phyloP scores from a whole-genome alignment of 2,797 vertebrate species.

The Pseudochaenichthys georgianus region DNA sequence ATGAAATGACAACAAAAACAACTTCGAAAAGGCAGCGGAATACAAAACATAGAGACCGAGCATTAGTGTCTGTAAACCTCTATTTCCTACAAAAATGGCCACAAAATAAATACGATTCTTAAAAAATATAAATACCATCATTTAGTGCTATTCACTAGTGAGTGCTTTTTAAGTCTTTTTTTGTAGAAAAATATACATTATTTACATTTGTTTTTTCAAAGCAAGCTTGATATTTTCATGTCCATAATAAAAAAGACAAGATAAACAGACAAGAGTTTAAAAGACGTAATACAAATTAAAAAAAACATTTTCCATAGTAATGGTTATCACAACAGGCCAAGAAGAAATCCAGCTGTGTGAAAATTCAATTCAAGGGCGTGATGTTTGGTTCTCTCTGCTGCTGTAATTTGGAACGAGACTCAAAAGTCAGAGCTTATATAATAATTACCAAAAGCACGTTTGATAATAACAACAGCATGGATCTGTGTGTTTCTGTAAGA shows the following conservation, averaged over 20 bases:
- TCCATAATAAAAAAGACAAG: slow-evolving; percentile 79
- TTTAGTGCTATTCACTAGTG: slow-evolving; percentile 91
- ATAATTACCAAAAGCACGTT: slow-evolving; percentile 49
- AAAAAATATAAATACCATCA: slow-evolving; percentile 91
- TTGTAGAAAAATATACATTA: slow-evolving; percentile 92
- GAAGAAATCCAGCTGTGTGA: slow-evolving; percentile 63
- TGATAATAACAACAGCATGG: slow-evolving; percentile 62
- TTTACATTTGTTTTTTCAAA: slow-evolving; percentile 86
- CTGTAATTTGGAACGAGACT: slow-evolving; percentile 76
- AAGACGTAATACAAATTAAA: slow-evolving; percentile 64
- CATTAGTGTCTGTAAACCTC: slow-evolving; percentile 90
- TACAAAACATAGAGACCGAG: slow-evolving; percentile 86
- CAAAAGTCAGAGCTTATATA: slow-evolving; percentile 60
- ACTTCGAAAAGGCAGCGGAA: slow-evolving; percentile 81
- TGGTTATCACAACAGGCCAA: slow-evolving; percentile 73
- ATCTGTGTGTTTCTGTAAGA: slow-evolving; percentile 37
- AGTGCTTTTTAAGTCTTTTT: slow-evolving; percentile 87
- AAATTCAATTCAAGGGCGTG: slow-evolving; percentile 67
- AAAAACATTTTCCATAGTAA: slow-evolving; percentile 68
- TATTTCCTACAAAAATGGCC: slow-evolving; percentile 90
- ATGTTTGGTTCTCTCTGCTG: slow-evolving; percentile 82
- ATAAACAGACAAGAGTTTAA: slow-evolving; percentile 77
- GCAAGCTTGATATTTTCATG: slow-evolving; percentile 83
- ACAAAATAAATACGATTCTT: slow-evolving; percentile 90
- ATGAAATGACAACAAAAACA: slow-evolving; percentile 51